phyloP scores from a whole-genome alignment of 2,888 invertebrate genomes.

The Lumbricus terrestris region DNA sequence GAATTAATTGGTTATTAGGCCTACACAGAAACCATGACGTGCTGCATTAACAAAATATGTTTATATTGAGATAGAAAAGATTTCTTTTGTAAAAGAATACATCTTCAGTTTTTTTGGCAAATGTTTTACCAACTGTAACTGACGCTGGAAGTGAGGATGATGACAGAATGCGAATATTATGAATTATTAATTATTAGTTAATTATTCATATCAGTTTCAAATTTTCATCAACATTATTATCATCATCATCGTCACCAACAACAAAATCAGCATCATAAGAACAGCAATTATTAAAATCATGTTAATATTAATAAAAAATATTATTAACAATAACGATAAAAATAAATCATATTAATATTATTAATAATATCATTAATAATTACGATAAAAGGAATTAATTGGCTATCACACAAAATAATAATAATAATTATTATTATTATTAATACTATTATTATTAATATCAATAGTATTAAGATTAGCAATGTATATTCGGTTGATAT shows the following conservation, averaged over 20 bases:
- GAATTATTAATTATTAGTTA: not conserved
- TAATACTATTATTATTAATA: constrained; percentile 15
- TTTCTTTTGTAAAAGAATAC: not conserved
- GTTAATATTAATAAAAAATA: too few relatives aligned
- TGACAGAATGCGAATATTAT: not conserved
- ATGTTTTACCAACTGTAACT: not conserved
- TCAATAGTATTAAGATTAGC: not conserved
- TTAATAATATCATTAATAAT: too few relatives aligned
- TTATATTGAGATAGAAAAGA: not conserved
- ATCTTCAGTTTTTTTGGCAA: not conserved
- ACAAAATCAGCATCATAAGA: constrained; percentile 4
- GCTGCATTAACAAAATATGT: not conserved
- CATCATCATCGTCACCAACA: constrained; percentile 16
- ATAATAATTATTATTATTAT: too few relatives aligned
- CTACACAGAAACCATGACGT: too few relatives aligned
- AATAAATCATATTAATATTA: too few relatives aligned
- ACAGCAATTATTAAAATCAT: too few relatives aligned
- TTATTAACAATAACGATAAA: too few relatives aligned
- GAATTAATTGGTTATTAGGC: too few relatives aligned
- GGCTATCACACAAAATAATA: too few relatives aligned
- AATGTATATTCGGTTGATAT: not conserved
- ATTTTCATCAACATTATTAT: not conserved
- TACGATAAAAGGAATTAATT: too few relatives aligned
- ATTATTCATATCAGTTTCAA: too few relatives aligned
- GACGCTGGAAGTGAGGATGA: not conserved